Conservation (phyloP, 2,113 vertebrate species). For the Catharus minimus region DNA sequence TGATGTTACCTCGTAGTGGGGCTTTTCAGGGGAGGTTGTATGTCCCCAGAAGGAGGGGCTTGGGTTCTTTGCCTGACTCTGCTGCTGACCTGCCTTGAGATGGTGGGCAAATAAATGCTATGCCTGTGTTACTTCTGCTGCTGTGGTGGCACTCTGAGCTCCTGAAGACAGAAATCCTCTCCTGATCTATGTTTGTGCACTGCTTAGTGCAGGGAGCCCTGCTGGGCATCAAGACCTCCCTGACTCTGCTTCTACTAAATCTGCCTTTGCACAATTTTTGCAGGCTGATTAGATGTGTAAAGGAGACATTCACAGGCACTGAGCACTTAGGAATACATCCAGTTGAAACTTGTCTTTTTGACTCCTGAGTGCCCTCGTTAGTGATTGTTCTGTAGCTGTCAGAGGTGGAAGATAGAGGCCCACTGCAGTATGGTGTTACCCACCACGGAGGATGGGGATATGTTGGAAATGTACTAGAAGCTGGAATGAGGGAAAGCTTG, state of each 20-base stretch:
- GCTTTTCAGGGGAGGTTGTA: background rate
- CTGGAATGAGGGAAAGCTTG: background rate
- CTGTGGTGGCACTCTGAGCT: background rate
- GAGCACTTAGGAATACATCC: background rate
- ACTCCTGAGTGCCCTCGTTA: background rate
- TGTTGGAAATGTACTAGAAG: background rate
- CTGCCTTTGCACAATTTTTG: background rate
- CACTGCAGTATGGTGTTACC: background rate
- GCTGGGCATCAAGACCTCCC: background rate
- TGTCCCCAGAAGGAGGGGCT: background rate
- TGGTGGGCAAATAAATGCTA: background rate
- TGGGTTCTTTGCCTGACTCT: background rate
- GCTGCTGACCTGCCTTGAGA: background rate
- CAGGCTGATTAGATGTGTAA: background rate
- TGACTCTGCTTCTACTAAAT: background rate
- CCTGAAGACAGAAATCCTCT: background rate
- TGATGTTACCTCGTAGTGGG: background rate
- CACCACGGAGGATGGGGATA: background rate
- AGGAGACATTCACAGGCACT: background rate
- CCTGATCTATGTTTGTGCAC: background rate
- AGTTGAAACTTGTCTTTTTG: background rate
- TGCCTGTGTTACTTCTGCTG: background rate
- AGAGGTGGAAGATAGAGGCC: background rate
- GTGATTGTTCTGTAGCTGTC: background rate
- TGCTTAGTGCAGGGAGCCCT: background rate